Conservation (phyloP, 2,888 invertebrate species). For the Alloplasta piceator region DNA sequence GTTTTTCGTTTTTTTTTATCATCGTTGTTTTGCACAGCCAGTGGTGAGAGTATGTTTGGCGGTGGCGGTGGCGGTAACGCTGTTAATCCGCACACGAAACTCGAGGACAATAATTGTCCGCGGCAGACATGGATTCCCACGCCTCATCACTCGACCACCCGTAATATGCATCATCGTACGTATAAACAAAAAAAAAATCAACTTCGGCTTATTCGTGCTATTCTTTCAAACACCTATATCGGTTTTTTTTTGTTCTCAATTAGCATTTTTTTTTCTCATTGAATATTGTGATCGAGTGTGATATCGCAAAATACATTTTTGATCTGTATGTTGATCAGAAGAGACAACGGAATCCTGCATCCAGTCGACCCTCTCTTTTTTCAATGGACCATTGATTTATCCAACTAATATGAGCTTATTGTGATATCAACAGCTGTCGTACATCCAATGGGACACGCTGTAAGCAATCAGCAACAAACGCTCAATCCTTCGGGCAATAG, state of each 20-base stretch:
- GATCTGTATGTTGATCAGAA: conserved; percentile 5
- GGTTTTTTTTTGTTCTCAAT: conserved; percentile 23
- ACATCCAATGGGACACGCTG: conserved; percentile 80
- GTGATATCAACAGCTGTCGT: conserved; percentile 78
- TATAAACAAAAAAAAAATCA: conserved; percentile 66
- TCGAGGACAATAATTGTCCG: conserved; percentile 81
- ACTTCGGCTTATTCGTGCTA: conserved; percentile 60
- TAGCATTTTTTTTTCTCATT: conserved; percentile 12
- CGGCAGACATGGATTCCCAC: conserved; percentile 80
- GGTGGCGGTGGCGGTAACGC: conserved; percentile 79
- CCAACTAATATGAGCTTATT: not conserved
- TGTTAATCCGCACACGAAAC: conserved; percentile 80
- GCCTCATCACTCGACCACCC: conserved; percentile 81
- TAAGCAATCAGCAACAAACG: conserved; percentile 79
- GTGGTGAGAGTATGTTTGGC: conserved; percentile 81
- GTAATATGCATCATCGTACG: conserved; percentile 82
- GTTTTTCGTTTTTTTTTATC: conserved; percentile 68
- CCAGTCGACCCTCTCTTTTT: conserved; percentile 7
- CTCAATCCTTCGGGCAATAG: conserved; percentile 73
- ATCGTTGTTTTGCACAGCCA: conserved; percentile 79
- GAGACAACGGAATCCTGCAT: not conserved
- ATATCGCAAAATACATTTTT: conserved; percentile 13
- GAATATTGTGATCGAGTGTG: not conserved
- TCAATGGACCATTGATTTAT: not conserved
- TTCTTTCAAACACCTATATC: conserved; percentile 23